Percentiles rank a stretch among this genome's conserved stretches.
phyloP scores from a whole-genome alignment of 2,797 vertebrate species.

The Chiroxiphia lanceolata region DNA sequence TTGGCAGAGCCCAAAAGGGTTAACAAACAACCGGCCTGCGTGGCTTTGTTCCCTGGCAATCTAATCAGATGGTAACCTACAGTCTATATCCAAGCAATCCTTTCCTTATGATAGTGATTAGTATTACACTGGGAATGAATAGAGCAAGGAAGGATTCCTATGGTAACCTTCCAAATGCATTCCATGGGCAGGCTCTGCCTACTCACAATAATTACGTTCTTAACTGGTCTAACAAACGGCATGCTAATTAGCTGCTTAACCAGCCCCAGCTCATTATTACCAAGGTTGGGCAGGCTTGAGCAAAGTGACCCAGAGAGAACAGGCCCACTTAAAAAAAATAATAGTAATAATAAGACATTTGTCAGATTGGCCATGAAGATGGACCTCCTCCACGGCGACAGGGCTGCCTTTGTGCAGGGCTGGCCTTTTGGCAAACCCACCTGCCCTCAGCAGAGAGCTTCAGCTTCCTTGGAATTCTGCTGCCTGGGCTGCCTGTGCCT shows the following conservation, averaged over 20 bases:
- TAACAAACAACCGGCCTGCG: conserved; percentile 71
- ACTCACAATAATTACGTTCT: conserved; percentile 90
- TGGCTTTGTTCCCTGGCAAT: conserved; percentile 73
- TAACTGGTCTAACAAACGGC: conserved; percentile 86
- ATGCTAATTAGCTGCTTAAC: conserved; percentile 84
- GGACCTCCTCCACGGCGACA: not conserved
- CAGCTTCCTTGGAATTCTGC: not conserved
- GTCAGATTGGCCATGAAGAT: conserved; percentile 20
- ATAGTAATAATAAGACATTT: conserved; percentile 43
- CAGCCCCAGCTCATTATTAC: conserved; percentile 73
- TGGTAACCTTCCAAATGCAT: conserved; percentile 83
- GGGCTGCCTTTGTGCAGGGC: not conserved
- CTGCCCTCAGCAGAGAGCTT: accelerated
- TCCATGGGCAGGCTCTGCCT: conserved; percentile 75
- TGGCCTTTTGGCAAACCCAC: not conserved
- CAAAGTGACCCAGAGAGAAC: conserved; percentile 37
- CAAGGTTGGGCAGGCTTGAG: conserved; percentile 57
- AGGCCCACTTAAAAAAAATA: conserved; percentile 45
- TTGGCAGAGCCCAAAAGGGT: conserved; percentile 72
- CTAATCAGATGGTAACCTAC: conserved; percentile 79
- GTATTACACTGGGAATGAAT: conserved; percentile 82
- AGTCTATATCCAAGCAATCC: conserved; percentile 88
- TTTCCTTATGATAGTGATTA: conserved; percentile 97
- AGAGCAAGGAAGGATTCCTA: conserved; percentile 82
- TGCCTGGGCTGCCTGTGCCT: not conserved